Evolutionary conservation across 2,797 vertebrate genomes (phyloP).

Genomic region (Lerista edwardsae): DNA sequence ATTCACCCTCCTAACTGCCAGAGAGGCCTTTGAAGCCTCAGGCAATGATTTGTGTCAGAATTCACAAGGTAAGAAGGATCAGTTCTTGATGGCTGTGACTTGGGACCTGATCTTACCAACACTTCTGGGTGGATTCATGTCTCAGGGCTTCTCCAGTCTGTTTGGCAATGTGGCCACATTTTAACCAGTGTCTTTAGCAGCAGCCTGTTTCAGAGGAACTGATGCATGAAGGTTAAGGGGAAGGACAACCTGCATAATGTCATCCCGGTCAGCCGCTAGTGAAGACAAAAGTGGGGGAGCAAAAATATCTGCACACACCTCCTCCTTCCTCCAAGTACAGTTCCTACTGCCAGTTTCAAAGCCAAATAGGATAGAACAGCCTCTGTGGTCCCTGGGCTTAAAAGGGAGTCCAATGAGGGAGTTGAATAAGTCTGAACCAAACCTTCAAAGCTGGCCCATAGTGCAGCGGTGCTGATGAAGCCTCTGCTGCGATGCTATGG

Average conservation of each 20-base stretch:
- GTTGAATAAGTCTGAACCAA: no score
- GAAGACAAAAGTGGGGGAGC: background rate
- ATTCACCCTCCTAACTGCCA: slow-evolving; percentile 18
- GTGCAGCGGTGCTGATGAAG: no score
- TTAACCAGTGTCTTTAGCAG: background rate
- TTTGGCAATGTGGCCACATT: slow-evolving; percentile 4
- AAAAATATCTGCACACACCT: background rate
- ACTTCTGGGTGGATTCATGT: background rate
- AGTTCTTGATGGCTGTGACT: slow-evolving; percentile 12
- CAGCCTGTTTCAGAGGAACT: background rate
- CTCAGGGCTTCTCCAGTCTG: background rate
- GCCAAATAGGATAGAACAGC: background rate
- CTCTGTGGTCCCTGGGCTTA: background rate
- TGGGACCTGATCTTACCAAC: slow-evolving; percentile 18
- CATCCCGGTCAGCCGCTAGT: background rate
- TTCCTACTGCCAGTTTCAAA: background rate
- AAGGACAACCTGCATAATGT: background rate
- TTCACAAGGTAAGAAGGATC: slow-evolving; percentile 9
- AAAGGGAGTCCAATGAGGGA: background rate
- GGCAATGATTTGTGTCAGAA: slow-evolving; percentile 2
- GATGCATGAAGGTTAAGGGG: background rate
- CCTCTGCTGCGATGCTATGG: no score
- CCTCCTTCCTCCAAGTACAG: background rate
- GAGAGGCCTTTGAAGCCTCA: background rate
- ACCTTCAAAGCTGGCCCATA: background rate